Evolutionary conservation across 2,797 vertebrate genomes (phyloP).

Genomic region (Poecilia wingei): DNA sequence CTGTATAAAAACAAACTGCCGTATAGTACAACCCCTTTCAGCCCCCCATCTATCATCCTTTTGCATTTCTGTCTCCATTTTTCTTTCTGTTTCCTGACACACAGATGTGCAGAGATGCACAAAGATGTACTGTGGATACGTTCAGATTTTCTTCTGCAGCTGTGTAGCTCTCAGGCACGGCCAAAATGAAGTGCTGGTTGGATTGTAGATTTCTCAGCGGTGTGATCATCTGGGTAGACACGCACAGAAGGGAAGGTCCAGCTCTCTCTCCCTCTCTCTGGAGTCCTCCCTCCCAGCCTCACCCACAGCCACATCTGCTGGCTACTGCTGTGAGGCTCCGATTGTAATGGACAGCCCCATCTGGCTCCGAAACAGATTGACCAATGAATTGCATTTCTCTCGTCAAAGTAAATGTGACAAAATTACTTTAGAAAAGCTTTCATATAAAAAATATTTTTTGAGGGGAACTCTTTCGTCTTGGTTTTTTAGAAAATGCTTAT

Average conservation of each 20-base stretch:
- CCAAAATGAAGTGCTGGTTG: constrained; percentile 57
- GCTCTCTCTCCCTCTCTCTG: constrained; percentile 49
- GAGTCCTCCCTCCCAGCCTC: constrained; percentile 56
- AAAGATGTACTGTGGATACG: constrained; percentile 42
- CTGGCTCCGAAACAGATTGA: constrained; percentile 51
- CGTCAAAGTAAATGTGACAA: neutral
- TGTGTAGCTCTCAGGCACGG: constrained; percentile 64
- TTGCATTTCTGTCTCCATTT: constrained; percentile 2
- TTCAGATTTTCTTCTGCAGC: constrained; percentile 57
- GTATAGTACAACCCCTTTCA: neutral
- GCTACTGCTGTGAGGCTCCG: constrained; percentile 61
- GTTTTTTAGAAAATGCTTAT: neutral
- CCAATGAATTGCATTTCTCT: constrained; percentile 10
- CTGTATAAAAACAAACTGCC: constrained; percentile 3
- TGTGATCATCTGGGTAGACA: constrained; percentile 71
- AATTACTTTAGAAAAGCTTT: neutral
- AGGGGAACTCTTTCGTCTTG: neutral
- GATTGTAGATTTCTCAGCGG: constrained; percentile 68
- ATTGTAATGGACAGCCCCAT: constrained; percentile 68
- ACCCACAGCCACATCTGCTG: constrained; percentile 72
- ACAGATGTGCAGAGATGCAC: constrained; percentile 33
- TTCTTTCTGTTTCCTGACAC: constrained; percentile 2
- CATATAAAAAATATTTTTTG: neutral
- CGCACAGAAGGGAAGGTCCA: constrained; percentile 60
- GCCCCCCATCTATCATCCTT: neutral